Evolutionary conservation across 1,140 invertebrate species (phyloP), one percentile per base, ranked within the genome.

Genomic region (Apis dorsata): DNA sequence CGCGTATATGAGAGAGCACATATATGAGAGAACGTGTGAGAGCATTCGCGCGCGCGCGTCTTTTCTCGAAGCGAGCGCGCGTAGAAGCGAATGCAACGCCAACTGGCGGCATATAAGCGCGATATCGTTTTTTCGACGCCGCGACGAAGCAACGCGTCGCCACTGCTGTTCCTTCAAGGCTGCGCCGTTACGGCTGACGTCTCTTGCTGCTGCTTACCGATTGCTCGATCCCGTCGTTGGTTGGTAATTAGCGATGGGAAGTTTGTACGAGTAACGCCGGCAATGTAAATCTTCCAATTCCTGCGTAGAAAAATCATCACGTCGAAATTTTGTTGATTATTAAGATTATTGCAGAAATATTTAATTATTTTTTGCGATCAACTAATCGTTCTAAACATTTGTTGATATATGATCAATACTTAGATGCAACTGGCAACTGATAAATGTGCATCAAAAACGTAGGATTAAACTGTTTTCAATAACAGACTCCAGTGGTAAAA

Each of bases 101-200:
- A 34, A 7, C 76, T 71, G 7, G 66, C 74, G 57, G 55, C 63
- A 9, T 24, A 24, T 12, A 65, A 77, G 2, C 59, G 76, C 28
- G 53, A 15, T 59, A 21, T 71, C 81, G 66, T 79, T 83, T 79
- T 79, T 79, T 79, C 76, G 76, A 78, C 74, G 74, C 72, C 65
- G 57, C 79, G 79, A 63, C 78, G 71, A 73, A 65, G n/a, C 71
- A 81, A 55, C 79, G 72, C 70, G 71, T 34, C 66, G 65, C 75
- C 73, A 24, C 65, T 68, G 59, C 34, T 74, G 74, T 75, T 77
- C 49, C 65, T 76, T 82, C 80, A 82, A 82, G 80, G 80, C 80
- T 82, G 80, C 80, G 44, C 65, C 80, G 80, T 82, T 82, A 82
- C 80, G 80, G 65, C 55, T 77, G 80, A 82, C 80, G 80, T 82